Conservation (phyloP, 2,888 invertebrate species). For the Euplagia quadripunctaria region DNA sequence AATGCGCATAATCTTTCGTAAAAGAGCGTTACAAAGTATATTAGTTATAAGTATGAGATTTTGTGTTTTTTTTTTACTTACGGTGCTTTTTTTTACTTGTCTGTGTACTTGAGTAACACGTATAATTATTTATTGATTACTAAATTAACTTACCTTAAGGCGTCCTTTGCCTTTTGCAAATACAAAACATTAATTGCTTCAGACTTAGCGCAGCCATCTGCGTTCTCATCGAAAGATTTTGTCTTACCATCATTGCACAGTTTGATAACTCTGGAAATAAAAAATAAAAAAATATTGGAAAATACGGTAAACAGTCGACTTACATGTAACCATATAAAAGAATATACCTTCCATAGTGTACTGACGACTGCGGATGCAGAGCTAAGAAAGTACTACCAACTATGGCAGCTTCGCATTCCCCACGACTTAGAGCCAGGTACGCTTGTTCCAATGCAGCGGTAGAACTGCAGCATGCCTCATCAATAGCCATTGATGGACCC, state of each 20-base stretch:
- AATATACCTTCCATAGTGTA: constrained; percentile 10
- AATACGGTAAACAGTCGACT: not conserved
- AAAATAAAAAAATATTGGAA: not conserved
- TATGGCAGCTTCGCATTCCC: constrained; percentile 10
- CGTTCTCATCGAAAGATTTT: constrained; percentile 74
- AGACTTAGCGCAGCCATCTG: too few relatives aligned
- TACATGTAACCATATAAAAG: not conserved
- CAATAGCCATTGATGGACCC: constrained; percentile 56
- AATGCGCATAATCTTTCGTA: too few relatives aligned
- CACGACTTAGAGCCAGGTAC: constrained; percentile 3
- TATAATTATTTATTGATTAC: too few relatives aligned
- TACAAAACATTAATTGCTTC: too few relatives aligned
- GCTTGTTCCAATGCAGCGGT: constrained; percentile 18
- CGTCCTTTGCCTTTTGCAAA: too few relatives aligned
- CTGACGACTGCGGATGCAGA: constrained; percentile 1
- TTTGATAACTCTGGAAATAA: constrained; percentile 47
- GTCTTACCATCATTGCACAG: constrained; percentile 93
- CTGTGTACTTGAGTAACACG: too few relatives aligned
- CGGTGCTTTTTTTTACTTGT: too few relatives aligned
- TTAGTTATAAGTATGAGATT: too few relatives aligned
- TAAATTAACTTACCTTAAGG: too few relatives aligned
- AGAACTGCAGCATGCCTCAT: constrained; percentile 38
- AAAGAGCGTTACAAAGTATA: too few relatives aligned
- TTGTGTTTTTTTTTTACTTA: too few relatives aligned
- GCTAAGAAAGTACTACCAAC: not conserved